Base-by-base conservation (phyloP, 2,888 invertebrate genomes). In the Epirrhoe alternata region DNA sequence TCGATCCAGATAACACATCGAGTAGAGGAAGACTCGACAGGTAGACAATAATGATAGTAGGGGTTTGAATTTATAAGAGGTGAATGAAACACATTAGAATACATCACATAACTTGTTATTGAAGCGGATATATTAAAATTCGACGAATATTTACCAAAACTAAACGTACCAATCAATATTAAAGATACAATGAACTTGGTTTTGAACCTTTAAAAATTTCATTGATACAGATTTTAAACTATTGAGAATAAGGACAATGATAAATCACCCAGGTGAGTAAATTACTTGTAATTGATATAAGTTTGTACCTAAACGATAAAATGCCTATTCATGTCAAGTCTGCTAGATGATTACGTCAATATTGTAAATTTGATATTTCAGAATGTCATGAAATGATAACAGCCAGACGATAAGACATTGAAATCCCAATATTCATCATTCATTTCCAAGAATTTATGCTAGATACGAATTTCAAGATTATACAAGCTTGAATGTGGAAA, bases 71-170 rank as follows among this genome's bases (percentile, higher is more conserved):
- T 38, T 38, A 10, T 12, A 42, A n/a, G 10, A 49, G 47, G 31
- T 16, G 6, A 49, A 49, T 55, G n/a, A n/a, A n/a, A n/a, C 17
- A 24, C 42, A 55, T 42, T n/a, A 30, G 55, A 42, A 55, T 55
- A 42, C 6, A 55, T 55, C 42, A n/a, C 12, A 55, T 42, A 55
- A 55, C 55, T 6, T n/a, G 55, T 35, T 35, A 55, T 55, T 16
- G 17, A 55, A 38, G 30, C 55, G 24, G 42, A 55, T 42, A 55
- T 42, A 55, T 42, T 55, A n/a, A 24, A 38, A 55, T 55, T 42
- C 54, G 6, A 42, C 24, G 24, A 55, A 55, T 42, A 55, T 17
- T 24, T 55, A 42, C 38, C 6, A 30, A 58, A 58, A 50, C 7
- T 24, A 24, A 24, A 24, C 24, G 24, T 2, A 24, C 24, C 24